Evolutionary conservation across 2,113 vertebrate species (phyloP).

Genomic region (Alethe diademata): DNA sequence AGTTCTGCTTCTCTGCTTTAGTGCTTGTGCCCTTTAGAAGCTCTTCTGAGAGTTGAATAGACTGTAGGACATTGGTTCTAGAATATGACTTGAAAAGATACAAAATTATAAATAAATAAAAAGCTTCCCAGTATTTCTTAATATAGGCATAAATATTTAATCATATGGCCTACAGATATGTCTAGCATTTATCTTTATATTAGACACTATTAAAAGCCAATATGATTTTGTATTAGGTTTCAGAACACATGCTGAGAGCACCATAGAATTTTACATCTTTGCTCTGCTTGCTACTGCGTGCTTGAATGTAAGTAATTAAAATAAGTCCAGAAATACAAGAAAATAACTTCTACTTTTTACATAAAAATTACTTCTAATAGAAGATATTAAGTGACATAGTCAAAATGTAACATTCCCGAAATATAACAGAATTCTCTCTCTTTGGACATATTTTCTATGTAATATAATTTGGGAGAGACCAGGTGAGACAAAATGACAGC

Average conservation of each 20-base stretch:
- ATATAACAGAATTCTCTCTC: neutral
- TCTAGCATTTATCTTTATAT: slow-evolving; percentile 16
- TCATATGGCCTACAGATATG: neutral
- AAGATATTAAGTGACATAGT: neutral
- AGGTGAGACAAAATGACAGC: neutral
- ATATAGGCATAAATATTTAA: slow-evolving; percentile 41
- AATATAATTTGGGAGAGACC: neutral
- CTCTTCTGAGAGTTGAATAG: neutral
- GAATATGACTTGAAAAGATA: slow-evolving; percentile 6
- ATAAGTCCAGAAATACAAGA: neutral
- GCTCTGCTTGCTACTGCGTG: neutral
- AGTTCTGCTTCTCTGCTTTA: neutral
- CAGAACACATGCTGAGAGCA: neutral
- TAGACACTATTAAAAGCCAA: slow-evolving; percentile 3
- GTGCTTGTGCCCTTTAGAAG: neutral
- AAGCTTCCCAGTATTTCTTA: slow-evolving; percentile 28
- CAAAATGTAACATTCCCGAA: neutral
- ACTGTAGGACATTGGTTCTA: neutral
- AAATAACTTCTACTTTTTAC: neutral
- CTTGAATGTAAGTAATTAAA: neutral
- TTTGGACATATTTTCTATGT: neutral
- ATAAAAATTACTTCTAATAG: neutral
- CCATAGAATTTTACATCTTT: neutral
- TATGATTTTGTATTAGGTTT: neutral
- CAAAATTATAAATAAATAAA: slow-evolving; percentile 54